Base-by-base conservation (phyloP, 2,888 invertebrate species). In the Chrysomela aeneicollis region DNA sequence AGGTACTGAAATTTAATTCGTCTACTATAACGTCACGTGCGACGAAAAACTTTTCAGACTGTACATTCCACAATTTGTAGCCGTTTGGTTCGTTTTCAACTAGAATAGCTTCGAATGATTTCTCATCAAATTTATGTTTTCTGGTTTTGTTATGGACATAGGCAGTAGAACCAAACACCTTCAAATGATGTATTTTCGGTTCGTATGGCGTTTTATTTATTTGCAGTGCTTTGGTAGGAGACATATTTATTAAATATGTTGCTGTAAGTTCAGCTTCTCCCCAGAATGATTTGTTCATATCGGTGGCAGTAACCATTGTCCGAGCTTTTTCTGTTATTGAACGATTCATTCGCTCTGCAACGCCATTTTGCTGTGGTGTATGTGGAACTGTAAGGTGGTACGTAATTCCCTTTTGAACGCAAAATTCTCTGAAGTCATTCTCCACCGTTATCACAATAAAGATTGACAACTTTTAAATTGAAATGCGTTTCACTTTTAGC, bases 351-450 rank as follows among this genome's bases (percentile, higher is more conserved):
- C n/a, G n/a, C n/a, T n/a, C n/a, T 79, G 66, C 81, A 65, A 79
- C 75, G 63, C 78, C 78, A 76, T 82, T 82, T 70, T 75, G 74
- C 71, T 81, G 78, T 59, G 80, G 82, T 19, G 81, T 80, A 64
- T 75, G 68, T 59, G 82, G 79, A 61, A 82, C 78, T 61, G 81
- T 81, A 58, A 79, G 77, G 75, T 81, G 77, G 71, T 76, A 78
- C 35, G 60, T 74, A 46, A 79, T 77, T n/a, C 78, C 77, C 70
- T 74, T 79, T 69, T 76, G 57, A n/a, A n/a, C n/a, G n/a, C n/a
- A n/a, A 58, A 58, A 78, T 10, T 69, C 68, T 61, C 76, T 76
- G 69, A 79, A 63, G 54, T 63, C 67, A 69, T 32, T 70, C 67
- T 52, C 63, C n/a, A 71, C 66, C 66, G 66, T 69, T 69, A 50